phyloP scores from a whole-genome alignment of 2,113 vertebrate species.

The Eulemur rufifrons region DNA sequence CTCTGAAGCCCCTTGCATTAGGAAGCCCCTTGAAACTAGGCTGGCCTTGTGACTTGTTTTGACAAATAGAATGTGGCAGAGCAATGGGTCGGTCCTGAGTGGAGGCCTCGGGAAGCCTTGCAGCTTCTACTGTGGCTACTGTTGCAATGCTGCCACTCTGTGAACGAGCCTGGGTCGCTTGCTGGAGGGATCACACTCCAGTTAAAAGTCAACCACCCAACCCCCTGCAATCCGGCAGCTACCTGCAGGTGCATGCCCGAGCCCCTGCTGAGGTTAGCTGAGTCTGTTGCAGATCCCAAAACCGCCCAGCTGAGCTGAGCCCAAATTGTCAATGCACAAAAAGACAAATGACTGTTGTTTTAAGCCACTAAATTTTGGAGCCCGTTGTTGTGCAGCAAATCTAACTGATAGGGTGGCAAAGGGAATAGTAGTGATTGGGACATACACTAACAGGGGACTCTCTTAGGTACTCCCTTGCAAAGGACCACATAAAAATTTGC shows the following conservation, averaged over 20 bases:
- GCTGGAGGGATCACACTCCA: not conserved
- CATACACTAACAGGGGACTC: not conserved
- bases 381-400: not conserved
- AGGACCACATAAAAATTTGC: not conserved
- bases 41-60: not conserved
- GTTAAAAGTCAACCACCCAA: not conserved
- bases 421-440: not conserved
- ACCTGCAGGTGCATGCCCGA: not conserved
- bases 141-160: not conserved
- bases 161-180: not conserved
- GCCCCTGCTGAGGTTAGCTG: not conserved
- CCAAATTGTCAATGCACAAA: not conserved
- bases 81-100: not conserved
- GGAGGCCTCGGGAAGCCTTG: not conserved
- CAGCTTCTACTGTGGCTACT: not conserved
- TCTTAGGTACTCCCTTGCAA: not conserved
- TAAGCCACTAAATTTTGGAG: not conserved
- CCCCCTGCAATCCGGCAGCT: not conserved
- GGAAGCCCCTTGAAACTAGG: not conserved
- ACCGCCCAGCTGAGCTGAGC: not conserved
- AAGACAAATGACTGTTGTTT: not conserved
- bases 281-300: not conserved
- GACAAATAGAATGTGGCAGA: not conserved
- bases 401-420: not conserved
- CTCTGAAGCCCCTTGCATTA: not conserved